These are phyloP conservation scores for Sesia apiformis DNA, from an alignment of 2,888 invertebrate genomes.

Conservation along the genomic window DNA sequence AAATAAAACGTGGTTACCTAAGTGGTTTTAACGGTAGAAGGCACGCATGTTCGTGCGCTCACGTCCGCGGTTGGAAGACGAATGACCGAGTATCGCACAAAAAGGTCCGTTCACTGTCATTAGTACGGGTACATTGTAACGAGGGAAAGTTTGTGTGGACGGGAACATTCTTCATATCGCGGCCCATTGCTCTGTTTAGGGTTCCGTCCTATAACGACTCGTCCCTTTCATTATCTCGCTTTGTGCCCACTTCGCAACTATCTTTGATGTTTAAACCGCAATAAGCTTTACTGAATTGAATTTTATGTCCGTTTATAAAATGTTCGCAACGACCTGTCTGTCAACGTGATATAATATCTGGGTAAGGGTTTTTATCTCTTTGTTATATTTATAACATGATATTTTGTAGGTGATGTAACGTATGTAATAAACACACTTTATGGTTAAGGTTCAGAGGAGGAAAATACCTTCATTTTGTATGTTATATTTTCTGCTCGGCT, in stretches of 20 bases:
- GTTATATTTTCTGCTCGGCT: not conserved
- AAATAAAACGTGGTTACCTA: too few relatives aligned
- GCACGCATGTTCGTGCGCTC: constrained; percentile 36
- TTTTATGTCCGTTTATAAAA: constrained; percentile 41
- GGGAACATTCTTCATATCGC: constrained; percentile 55
- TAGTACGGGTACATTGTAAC: constrained; percentile 51
- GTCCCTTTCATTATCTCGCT: constrained; percentile 46
- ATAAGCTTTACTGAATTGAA: constrained; percentile 38
- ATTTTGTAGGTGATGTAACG: not conserved
- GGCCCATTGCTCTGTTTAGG: constrained; percentile 32
- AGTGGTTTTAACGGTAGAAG: constrained; percentile 19
- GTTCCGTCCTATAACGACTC: constrained; percentile 36
- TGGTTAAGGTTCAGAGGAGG: not conserved
- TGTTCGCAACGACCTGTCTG: constrained; percentile 19
- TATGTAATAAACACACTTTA: not conserved
- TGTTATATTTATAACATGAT: not conserved
- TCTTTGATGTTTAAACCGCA: constrained; percentile 46
- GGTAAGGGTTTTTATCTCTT: constrained; percentile 4
- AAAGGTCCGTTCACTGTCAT: constrained; percentile 59
- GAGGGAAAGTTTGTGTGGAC: constrained; percentile 46
- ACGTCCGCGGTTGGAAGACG: constrained; percentile 56
- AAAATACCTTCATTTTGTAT: not conserved
- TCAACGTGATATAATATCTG: constrained; percentile 7
- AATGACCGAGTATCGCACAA: constrained; percentile 55
- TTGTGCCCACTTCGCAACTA: constrained; percentile 42